Evolutionary conservation across 2,888 invertebrate species (phyloP).

Genomic region (Bursaphelenchus okinawaensis): DNA sequence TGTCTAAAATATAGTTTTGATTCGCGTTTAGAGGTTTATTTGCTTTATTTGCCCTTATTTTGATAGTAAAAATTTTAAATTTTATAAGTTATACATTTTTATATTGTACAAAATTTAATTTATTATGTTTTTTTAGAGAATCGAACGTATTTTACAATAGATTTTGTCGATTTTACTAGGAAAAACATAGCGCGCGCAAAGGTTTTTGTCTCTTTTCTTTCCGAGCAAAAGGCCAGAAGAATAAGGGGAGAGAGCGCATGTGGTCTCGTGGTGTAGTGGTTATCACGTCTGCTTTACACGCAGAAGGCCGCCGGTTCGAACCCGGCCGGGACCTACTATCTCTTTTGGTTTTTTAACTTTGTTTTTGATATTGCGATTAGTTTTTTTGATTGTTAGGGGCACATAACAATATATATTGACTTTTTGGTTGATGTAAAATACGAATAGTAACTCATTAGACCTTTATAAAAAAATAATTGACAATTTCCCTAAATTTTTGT

Average conservation of each 20-base stretch:
- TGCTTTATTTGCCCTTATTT: too few relatives aligned
- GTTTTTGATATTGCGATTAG: neutral
- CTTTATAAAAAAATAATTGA: constrained; percentile 1
- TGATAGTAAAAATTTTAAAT: too few relatives aligned
- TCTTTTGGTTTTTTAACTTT: neutral
- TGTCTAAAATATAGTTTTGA: too few relatives aligned
- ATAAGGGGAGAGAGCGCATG: neutral
- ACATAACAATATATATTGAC: neutral
- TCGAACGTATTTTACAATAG: too few relatives aligned
- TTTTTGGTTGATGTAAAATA: neutral
- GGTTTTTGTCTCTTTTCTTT: too few relatives aligned
- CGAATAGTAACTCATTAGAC: constrained; percentile 4
- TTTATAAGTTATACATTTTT: too few relatives aligned
- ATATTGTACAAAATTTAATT: too few relatives aligned
- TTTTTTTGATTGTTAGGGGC: neutral
- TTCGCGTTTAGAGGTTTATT: too few relatives aligned
- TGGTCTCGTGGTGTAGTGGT: constrained; percentile 35
- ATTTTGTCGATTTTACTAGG: too few relatives aligned
- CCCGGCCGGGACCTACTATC: constrained; percentile 15
- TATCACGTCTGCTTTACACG: constrained; percentile 42
- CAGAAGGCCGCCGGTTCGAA: constrained; percentile 36
- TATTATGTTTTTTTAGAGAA: too few relatives aligned
- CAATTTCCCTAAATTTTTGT: neutral
- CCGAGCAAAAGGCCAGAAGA: too few relatives aligned
- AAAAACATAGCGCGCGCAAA: too few relatives aligned